Evolutionary conservation across 2,888 invertebrate species (phyloP), one percentile per base, ranked within the genome.

Genomic region (Cephus nigrinus): DNA sequence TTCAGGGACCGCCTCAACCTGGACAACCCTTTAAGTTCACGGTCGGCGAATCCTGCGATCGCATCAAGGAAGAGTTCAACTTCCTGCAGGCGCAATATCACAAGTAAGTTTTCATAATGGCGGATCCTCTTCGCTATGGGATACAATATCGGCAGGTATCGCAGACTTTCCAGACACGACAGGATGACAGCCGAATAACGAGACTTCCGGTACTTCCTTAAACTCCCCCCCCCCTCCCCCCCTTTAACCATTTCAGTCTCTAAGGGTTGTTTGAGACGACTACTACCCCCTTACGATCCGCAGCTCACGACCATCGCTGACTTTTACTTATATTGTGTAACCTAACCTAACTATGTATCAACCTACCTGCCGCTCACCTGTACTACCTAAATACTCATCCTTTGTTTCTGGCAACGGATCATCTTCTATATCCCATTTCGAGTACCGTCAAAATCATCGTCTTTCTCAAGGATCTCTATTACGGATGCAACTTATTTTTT

Each of bases 1-100:
- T 93, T 80, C 94, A 96, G 96, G 96, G 96, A 89, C 96, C 96
- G 82, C 96, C 96, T 85, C 97, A 97, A 91, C 96, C 97, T 83
- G 97, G 97, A 76, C 98, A 98, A 93, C 97, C 96, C 82, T 97
- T 97, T 92, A 98, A 98, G 93, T 98, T 98, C 92, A 97, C 98
- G 82, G 96, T 98, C 84, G 95, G 95, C 79, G 98, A 98, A 92
- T 96, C 97, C 82, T 98, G 98, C 92, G 98, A 98, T 92, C 94
- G 98, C 91, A 98, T 98, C 88, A 98, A 98, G 92, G 98, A 98
- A 92, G 98, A 98, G 92, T 98, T 98, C 92, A 97, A 96, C 92
- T 98, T 97, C 92, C 94, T 98, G 83, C 98, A 98, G 92, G 97
- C 97, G 80, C 98, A 98, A 93, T 98, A 98, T 93, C 98, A 98